These are phyloP conservation scores for Cenopis cana DNA, from an alignment of 2,888 invertebrate genomes.

Conservation along the genomic window DNA sequence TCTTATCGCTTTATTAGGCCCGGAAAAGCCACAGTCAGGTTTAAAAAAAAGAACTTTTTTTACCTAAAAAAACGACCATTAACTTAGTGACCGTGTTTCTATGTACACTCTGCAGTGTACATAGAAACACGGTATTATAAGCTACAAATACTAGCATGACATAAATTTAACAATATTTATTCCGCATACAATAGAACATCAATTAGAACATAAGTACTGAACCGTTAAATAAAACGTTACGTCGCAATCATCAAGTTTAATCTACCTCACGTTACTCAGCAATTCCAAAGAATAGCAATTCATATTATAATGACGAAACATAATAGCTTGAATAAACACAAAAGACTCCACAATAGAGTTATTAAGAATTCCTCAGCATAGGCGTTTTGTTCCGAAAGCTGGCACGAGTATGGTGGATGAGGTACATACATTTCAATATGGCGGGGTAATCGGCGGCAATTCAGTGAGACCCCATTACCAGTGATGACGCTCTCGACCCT, in stretches of 20 bases:
- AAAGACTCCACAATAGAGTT: conserved; percentile 35
- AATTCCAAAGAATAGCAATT: conserved; percentile 31
- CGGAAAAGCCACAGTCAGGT: too few relatives aligned
- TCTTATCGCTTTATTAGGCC: too few relatives aligned
- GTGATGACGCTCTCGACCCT: conserved; percentile 67
- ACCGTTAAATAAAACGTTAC: conserved; percentile 6
- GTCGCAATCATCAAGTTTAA: conserved; percentile 21
- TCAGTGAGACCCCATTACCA: conserved; percentile 75
- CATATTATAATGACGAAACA: conserved; percentile 26
- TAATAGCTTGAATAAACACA: conserved; percentile 37
- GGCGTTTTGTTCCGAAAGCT: conserved; percentile 28
- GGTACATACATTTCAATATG: conserved; percentile 67
- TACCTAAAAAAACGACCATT: too few relatives aligned
- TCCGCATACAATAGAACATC: not conserved
- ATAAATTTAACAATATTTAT: not conserved
- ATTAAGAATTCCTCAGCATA: conserved; percentile 31
- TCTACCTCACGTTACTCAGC: conserved; percentile 19
- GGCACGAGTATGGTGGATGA: conserved; percentile 28
- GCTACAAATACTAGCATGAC: not conserved
- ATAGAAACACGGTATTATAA: not conserved
- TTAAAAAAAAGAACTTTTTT: too few relatives aligned
- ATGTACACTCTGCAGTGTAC: too few relatives aligned
- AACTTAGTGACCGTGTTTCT: too few relatives aligned
- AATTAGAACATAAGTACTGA: not conserved
- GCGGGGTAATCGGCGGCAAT: conserved; percentile 74